Evolutionary conservation across 1,140 invertebrate genomes (phyloP), one percentile per base, ranked within the genome.

Genomic region (Drosophila melanogaster): DNA sequence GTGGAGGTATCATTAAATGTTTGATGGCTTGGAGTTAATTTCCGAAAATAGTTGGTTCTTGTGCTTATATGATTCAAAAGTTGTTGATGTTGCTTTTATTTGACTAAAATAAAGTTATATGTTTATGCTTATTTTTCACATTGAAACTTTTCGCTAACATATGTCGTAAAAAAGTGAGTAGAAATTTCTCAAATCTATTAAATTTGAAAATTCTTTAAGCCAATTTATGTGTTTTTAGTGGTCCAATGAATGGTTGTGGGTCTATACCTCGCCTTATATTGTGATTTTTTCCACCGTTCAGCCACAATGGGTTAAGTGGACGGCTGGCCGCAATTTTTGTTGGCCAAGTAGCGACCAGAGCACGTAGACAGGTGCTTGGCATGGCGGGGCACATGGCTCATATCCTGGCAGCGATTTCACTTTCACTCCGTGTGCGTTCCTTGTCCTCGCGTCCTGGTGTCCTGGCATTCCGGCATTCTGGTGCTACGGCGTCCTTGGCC

Each of bases 361-460:
- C 66, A 70, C 66, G 66, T 70, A 70, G 66, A 57, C 66, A 70
- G 66, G 66, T 70, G 66, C 41, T 43, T 60, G 62, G 60, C 49
- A 55, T 50, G 46, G 50, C 47, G 46, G 50, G 60, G 44, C 64
- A 77, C 62, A 77, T 77, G 74, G 64, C 75, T 77, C 75, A 77
- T 77, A 77, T 77, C 72, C 61, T 73, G 62, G 60, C 70, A 41
- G 55, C 50, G 81, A 65, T 86, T 81, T 86, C 81, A 86, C 81
- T 86, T 86, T 86, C 77, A 74, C 54, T 67, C 58, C 59, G 81
- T 65, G 59, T 69, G 60, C 50, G 47, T 58, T 15, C 24, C 33
- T 14, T 46, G 78, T 55, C 58, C 47, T 41, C 26, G 62, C 43
- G n/a, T n/a, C 41, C 19, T 22, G 8, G 17, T 15, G 59, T 35